Evolutionary conservation across 2,888 invertebrate species (phyloP).

Genomic region (Leucoptera coffeella): DNA sequence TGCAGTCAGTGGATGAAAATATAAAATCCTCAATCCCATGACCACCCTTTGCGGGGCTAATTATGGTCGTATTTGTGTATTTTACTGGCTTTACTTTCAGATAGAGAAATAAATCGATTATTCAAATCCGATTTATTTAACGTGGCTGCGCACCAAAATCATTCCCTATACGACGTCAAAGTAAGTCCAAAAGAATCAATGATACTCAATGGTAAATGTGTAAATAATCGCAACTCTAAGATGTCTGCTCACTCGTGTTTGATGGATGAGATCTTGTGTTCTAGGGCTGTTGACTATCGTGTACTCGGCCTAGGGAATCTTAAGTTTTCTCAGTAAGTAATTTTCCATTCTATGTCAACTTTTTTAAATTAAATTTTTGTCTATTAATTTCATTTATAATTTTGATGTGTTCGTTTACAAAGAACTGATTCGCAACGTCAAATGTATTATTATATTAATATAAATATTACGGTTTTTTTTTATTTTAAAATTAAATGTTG

Average conservation of each 20-base stretch:
- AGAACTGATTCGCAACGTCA: no score
- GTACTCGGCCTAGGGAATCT: conserved; percentile 49
- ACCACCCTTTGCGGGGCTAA: no score
- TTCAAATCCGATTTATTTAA: conserved; percentile 58
- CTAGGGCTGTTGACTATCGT: conserved; percentile 51
- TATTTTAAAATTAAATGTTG: no score
- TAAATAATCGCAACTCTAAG: conserved; percentile 47
- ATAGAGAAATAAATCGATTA: conserved; percentile 56
- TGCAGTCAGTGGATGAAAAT: no score
- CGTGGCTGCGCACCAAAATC: conserved; percentile 36
- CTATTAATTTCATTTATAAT: no score
- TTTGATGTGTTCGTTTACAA: no score
- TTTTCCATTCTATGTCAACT: conserved; percentile 1
- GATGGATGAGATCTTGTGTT: conserved; percentile 52
- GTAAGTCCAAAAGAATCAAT: conserved; percentile 42
- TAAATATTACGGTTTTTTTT: no score
- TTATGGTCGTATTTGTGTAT: neutral
- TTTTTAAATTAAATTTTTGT: no score
- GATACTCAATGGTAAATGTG: conserved; percentile 46
- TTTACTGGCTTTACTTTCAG: conserved; percentile 17
- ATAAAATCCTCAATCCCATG: no score
- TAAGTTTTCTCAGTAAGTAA: conserved; percentile 20
- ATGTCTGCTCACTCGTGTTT: conserved; percentile 53
- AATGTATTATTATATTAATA: no score
- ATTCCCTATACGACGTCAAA: conserved; percentile 23